phyloP scores from a whole-genome alignment of 1,140 invertebrate genomes.

The Ips typographus region DNA sequence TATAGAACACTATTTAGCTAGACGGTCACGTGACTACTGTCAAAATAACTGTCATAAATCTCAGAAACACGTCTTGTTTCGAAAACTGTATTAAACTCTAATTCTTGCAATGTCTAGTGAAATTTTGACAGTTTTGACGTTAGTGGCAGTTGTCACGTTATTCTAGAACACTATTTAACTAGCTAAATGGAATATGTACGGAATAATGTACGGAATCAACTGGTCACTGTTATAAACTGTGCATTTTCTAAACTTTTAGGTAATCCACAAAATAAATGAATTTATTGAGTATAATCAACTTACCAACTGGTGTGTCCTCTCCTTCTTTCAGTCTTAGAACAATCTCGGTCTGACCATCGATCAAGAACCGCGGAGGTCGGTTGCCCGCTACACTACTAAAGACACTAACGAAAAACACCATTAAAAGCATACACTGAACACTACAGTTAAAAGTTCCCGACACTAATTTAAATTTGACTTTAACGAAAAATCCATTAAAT shows the following conservation, averaged over 20 bases:
- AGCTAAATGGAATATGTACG: background rate
- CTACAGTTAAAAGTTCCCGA: background rate
- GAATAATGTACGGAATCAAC: background rate
- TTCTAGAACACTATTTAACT: too few species aligned
- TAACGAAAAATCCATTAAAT: slow-evolving; percentile 41
- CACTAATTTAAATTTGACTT: slow-evolving; percentile 41
- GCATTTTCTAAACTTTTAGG: slow-evolving; percentile 18
- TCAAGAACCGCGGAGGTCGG: slow-evolving; percentile 79
- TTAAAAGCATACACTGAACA: slow-evolving; percentile 23
- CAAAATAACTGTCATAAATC: too few species aligned
- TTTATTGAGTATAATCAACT: slow-evolving; percentile 46
- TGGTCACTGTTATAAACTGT: background rate
- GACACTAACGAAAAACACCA: slow-evolving; percentile 30
- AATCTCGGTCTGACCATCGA: slow-evolving; percentile 85
- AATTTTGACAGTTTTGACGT: too few species aligned
- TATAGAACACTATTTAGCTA: too few species aligned
- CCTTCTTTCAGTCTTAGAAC: slow-evolving; percentile 86
- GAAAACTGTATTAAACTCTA: too few species aligned
- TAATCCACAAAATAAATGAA: too few species aligned
- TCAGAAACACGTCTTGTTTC: too few species aligned
- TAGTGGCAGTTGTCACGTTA: too few species aligned
- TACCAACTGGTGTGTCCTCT: slow-evolving; percentile 80
- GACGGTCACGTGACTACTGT: too few species aligned
- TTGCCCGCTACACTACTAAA: slow-evolving; percentile 54
- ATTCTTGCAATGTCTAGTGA: too few species aligned